phyloP scores from a whole-genome alignment of 1,140 invertebrate species.

The Drosophila sproati region DNA sequence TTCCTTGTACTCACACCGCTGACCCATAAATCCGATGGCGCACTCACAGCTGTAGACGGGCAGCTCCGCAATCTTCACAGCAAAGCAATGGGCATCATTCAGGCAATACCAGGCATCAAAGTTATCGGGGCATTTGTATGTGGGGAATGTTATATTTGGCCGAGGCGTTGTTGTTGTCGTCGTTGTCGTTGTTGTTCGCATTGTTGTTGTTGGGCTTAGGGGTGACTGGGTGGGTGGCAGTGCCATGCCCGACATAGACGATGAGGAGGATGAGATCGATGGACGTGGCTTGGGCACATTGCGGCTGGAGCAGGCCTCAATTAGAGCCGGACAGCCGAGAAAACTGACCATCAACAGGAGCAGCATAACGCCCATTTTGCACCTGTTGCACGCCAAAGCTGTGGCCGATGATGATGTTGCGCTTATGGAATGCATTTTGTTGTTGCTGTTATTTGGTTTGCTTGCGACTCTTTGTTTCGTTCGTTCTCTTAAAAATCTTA shows the following conservation, averaged over 20 bases:
- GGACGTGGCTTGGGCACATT: conserved; percentile 92
- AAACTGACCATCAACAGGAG: conserved; percentile 51
- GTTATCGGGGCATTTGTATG: conserved; percentile 94
- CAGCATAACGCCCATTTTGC: conserved; percentile 41
- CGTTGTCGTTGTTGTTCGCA: conserved; percentile 88
- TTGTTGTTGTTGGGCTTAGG: conserved; percentile 45
- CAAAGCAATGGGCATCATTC: conserved; percentile 97
- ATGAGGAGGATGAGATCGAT: conserved; percentile 61
- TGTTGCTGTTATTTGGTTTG: conserved; percentile 39
- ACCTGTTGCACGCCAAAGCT: conserved; percentile 47
- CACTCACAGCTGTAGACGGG: conserved; percentile 98
- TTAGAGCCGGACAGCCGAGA: conserved; percentile 45
- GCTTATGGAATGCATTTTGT: conserved; percentile 52
- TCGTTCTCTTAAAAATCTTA: conserved; percentile 44
- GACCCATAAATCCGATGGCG: conserved; percentile 95
- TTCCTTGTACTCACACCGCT: conserved; percentile 96
- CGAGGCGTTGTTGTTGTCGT: conserved; percentile 87
- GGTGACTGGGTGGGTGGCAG: conserved; percentile 84
- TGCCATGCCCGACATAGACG: conserved; percentile 69
- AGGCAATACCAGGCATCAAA: conserved; percentile 97
- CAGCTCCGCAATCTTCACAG: conserved; percentile 95
- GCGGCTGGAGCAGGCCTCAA: conserved; percentile 93
- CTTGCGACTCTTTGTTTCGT: conserved; percentile 40
- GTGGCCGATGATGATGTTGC: conserved; percentile 33
- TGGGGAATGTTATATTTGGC: conserved; percentile 97